These are phyloP conservation scores for Hycleus phaleratus DNA, from an alignment of 1,140 invertebrate species.

Conservation along the genomic window DNA sequence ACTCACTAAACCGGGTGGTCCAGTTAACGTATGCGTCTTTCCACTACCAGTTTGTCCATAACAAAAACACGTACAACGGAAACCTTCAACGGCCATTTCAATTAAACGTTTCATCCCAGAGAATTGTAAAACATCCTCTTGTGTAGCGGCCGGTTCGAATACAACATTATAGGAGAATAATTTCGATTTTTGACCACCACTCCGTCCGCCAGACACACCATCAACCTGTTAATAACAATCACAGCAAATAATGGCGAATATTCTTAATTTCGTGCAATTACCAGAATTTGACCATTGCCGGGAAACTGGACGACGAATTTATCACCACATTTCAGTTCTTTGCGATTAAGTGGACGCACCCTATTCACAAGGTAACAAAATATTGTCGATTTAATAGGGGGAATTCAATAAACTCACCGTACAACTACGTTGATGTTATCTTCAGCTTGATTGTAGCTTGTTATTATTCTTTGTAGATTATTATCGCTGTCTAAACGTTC, in stretches of 20 bases:
- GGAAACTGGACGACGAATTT: constrained; percentile 62
- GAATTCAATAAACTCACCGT: constrained; percentile 42
- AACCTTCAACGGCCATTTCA: constrained; percentile 88
- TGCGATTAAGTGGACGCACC: constrained; percentile 61
- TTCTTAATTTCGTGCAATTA: constrained; percentile 40
- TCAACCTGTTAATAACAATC: constrained; percentile 38
- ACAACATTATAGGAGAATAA: constrained; percentile 82
- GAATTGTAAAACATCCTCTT: constrained; percentile 72
- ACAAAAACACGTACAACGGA: constrained; percentile 88
- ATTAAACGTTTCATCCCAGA: constrained; percentile 78
- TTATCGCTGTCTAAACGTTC: constrained; percentile 36
- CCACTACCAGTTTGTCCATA: constrained; percentile 97
- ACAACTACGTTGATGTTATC: constrained; percentile 76
- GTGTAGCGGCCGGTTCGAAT: constrained; percentile 78
- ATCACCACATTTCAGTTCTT: constrained; percentile 57
- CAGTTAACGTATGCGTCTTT: constrained; percentile 92
- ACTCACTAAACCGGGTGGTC: constrained; percentile 73
- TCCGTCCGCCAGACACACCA: constrained; percentile 38
- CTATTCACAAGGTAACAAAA: constrained; percentile 37
- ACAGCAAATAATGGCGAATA: neutral
- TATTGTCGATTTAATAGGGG: neutral
- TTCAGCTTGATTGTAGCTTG: constrained; percentile 44
- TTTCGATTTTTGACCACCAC: constrained; percentile 59
- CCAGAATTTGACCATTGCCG: constrained; percentile 67
- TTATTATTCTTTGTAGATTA: constrained; percentile 34